Percentiles rank a stretch among this genome's conserved stretches.
These are phyloP conservation scores for Phaedon cochleariae DNA, from an alignment of 2,888 invertebrate species.

Conservation along the genomic window DNA sequence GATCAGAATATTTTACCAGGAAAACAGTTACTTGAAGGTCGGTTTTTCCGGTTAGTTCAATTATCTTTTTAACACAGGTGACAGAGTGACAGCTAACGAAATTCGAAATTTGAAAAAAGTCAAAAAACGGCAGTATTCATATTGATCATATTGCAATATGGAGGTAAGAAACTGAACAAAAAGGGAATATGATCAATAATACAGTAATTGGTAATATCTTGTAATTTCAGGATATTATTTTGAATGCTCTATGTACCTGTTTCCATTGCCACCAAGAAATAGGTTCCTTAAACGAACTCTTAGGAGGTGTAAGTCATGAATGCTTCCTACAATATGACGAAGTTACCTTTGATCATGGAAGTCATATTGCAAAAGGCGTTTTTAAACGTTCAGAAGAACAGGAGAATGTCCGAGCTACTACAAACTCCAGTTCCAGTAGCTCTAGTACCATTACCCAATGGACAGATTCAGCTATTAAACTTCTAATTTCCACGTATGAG, in stretches of 20 bases:
- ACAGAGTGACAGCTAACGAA: not conserved
- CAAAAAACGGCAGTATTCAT: not conserved
- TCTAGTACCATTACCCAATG: not conserved
- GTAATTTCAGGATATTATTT: not conserved
- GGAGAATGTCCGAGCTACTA: not conserved
- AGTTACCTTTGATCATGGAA: not conserved
- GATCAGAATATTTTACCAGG: not conserved
- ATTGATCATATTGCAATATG: not conserved
- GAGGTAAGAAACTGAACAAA: not conserved
- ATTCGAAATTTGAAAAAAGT: not conserved
- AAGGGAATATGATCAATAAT: not conserved
- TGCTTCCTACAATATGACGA: not conserved
- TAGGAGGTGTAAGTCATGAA: not conserved
- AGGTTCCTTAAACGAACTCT: not conserved
- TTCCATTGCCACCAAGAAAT: not conserved
- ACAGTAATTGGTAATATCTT: not conserved
- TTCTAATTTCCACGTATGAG: constrained; percentile 2
- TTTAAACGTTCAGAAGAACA: not conserved
- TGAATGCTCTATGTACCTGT: not conserved
- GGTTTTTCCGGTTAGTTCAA: not conserved
- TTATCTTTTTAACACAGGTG: not conserved
- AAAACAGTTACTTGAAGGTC: not conserved
- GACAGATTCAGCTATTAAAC: not conserved
- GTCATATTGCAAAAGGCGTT: not conserved
- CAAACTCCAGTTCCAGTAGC: not conserved